Conservation (phyloP, 1,140 invertebrate genomes). For the Papilio glaucus region DNA sequence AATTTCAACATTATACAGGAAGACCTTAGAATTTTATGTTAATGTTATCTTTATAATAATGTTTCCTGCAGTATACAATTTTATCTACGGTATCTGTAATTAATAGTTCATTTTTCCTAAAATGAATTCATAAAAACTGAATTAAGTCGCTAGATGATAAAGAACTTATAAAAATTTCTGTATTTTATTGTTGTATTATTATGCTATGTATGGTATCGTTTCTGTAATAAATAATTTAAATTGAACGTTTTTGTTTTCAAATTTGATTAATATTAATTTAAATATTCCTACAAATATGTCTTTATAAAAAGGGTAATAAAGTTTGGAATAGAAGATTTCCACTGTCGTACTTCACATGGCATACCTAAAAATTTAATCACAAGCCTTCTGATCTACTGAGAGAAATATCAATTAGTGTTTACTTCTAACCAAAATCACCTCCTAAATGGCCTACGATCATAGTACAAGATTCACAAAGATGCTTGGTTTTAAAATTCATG, state of each 20-base stretch:
- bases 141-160: conserved; percentile 10
- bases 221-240: conserved; percentile 21
- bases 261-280: no score
- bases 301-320: no score
- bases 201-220: conserved; percentile 23
- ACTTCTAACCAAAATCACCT: no score
- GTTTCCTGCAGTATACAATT: not conserved
- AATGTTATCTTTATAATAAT: not conserved
- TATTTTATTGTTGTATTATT: conserved; percentile 21
- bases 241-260: not conserved
- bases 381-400: no score
- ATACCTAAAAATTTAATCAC: no score
- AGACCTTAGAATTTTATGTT: conserved; percentile 9
- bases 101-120: not conserved
- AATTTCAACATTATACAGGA: not conserved
- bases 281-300: no score
- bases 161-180: conserved; percentile 17
- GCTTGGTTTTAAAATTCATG: no score
- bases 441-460: no score
- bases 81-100: not conserved
- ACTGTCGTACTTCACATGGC: no score
- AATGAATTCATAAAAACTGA: not conserved
- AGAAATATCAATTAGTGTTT: no score
- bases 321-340: no score
- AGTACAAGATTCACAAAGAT: no score